A percentile compares a stretch with the other conserved stretches of the same genome.
These are phyloP conservation scores for Rhagoletis pomonella DNA, from an alignment of 1,140 invertebrate genomes.

Conservation along the genomic window DNA sequence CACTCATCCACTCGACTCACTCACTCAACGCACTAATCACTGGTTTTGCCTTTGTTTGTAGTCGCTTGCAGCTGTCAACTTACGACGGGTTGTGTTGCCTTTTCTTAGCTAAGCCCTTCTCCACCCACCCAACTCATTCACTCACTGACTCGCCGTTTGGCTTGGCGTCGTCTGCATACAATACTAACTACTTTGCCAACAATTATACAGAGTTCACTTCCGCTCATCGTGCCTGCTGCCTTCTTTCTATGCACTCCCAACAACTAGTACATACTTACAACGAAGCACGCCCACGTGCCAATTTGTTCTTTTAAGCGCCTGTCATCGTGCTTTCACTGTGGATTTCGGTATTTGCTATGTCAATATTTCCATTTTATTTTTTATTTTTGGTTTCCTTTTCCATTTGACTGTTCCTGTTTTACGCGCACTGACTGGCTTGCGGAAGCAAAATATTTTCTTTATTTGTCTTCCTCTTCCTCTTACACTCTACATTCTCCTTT, in stretches of 20 bases:
- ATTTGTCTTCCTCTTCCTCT: not conserved
- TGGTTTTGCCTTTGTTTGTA: conserved; percentile 23
- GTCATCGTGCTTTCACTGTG: conserved; percentile 9
- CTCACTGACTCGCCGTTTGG: no score
- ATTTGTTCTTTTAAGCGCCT: conserved; percentile 14
- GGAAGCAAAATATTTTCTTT: not conserved
- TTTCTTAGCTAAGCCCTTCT: conserved; percentile 18
- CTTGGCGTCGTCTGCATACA: not conserved
- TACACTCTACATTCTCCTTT: not conserved
- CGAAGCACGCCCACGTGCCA: not conserved
- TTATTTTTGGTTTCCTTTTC: not conserved
- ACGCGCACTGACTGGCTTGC: not conserved
- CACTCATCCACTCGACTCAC: not conserved
- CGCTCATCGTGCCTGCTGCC: not conserved
- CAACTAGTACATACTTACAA: not conserved
- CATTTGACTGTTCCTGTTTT: not conserved
- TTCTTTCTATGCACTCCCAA: no score
- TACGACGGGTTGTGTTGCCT: conserved; percentile 44
- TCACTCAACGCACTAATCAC: conserved; percentile 1
- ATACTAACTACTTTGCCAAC: not conserved
- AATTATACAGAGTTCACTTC: not conserved
- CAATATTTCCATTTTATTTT: conserved; percentile 17
- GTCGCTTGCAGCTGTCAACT: not conserved
- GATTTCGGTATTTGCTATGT: conserved; percentile 14
- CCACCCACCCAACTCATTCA: not conserved